These are phyloP conservation scores for Dolichoris vasculosae DNA, from an alignment of 1,140 invertebrate genomes.

Conservation along the genomic window DNA sequence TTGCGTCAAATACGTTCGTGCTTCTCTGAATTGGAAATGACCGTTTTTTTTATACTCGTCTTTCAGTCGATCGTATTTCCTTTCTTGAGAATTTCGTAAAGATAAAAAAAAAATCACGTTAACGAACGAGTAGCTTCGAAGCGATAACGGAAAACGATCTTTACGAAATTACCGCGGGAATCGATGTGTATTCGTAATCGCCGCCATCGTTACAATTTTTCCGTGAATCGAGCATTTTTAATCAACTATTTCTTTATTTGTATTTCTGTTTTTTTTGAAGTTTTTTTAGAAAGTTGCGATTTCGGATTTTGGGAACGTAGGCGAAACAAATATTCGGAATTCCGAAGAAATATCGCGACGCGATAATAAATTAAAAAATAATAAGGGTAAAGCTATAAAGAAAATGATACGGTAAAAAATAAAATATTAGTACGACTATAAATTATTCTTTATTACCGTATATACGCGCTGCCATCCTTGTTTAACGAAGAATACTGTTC, in stretches of 20 bases:
- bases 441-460: not conserved
- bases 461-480: not conserved
- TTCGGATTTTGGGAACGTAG: no score
- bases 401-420: not conserved
- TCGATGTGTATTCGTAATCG: no score
- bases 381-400: not conserved
- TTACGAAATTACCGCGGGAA: not conserved
- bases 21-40: conserved; percentile 41
- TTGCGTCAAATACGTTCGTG: conserved; percentile 24
- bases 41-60: conserved; percentile 3
- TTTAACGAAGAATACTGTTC: not conserved
- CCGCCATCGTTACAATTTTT: no score
- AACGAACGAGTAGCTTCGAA: not conserved
- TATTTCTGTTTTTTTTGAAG: no score
- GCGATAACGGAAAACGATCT: conserved; percentile 10
- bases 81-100: conserved; percentile 14
- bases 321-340: no score
- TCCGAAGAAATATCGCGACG: no score
- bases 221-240: no score
- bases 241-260: no score
- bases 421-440: not conserved
- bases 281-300: no score
- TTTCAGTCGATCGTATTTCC: conserved; percentile 40
- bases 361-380: no score
- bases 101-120: not conserved